Conservation (phyloP, 2,797 vertebrate genomes). For the Chlorospingus semifuscus region DNA sequence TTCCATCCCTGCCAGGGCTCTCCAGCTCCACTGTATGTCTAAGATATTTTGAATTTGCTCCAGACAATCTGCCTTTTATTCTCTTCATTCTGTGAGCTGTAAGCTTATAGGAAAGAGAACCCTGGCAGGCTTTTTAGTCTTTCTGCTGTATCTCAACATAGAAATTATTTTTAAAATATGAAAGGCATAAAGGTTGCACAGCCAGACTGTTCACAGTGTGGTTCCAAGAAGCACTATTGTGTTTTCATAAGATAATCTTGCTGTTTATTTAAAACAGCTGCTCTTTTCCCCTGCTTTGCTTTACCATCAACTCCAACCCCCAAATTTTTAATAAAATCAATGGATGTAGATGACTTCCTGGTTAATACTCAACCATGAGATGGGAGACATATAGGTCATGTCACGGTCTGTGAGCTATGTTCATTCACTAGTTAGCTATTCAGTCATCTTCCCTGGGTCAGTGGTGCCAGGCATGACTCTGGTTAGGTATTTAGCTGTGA, state of each 20-base stretch:
- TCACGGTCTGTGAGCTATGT: neutral
- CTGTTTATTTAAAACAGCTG: conserved; percentile 29
- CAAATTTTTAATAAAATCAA: neutral
- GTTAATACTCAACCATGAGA: conserved; percentile 28
- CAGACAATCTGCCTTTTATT: conserved; percentile 47
- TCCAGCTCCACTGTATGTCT: neutral
- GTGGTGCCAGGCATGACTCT: neutral
- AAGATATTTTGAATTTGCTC: conserved; percentile 35
- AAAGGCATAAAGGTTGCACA: conserved; percentile 7
- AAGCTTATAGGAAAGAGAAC: neutral
- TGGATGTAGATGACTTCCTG: conserved; percentile 22
- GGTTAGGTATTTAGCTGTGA: conserved; percentile 43
- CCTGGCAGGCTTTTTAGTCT: conserved; percentile 25
- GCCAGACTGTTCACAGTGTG: conserved; percentile 20
- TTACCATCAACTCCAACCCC: neutral
- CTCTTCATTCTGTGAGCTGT: neutral
- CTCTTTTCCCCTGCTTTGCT: neutral
- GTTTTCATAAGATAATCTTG: neutral
- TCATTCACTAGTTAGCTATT: conserved; percentile 52
- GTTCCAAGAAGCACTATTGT: conserved; percentile 26
- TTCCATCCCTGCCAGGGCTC: neutral
- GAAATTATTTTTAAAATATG: conserved; percentile 45
- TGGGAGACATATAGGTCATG: conserved; percentile 8
- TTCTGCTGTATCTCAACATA: conserved; percentile 16
- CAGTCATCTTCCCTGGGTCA: conserved; percentile 33